Evolutionary conservation across 2,113 vertebrate species (phyloP).

Genomic region (Xiphophorus maculatus): DNA sequence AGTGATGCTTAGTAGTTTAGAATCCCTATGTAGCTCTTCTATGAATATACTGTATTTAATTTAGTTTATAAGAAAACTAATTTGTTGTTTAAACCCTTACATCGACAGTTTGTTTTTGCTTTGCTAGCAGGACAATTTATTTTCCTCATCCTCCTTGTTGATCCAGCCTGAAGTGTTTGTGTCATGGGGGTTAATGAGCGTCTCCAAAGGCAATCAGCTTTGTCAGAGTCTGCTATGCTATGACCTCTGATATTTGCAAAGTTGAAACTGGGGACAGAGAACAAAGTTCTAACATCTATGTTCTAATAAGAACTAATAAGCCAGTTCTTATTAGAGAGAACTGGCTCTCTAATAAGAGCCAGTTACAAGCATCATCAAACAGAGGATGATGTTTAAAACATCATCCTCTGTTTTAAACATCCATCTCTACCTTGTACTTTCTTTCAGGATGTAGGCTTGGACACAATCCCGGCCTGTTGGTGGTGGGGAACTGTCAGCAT

Average conservation of each 20-base stretch:
- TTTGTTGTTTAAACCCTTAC: not conserved
- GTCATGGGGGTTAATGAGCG: not conserved
- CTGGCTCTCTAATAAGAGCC: too few relatives aligned
- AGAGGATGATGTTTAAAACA: too few relatives aligned
- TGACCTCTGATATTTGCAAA: not conserved
- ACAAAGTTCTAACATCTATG: not conserved
- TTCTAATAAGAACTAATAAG: too few relatives aligned
- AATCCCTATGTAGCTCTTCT: not conserved
- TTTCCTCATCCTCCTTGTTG: not conserved
- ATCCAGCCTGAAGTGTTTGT: not conserved
- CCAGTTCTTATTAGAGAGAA: too few relatives aligned
- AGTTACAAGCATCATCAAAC: too few relatives aligned
- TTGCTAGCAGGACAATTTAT: not conserved
- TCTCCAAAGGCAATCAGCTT: not conserved
- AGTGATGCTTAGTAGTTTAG: not conserved
- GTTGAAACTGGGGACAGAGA: too few relatives aligned
- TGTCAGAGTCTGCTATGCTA: not conserved
- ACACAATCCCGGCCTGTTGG: slow-evolving; percentile 98
- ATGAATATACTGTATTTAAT: not conserved
- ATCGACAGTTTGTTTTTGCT: not conserved
- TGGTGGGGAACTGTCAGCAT: slow-evolving; percentile 99
- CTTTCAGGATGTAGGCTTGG: slow-evolving; percentile 85
- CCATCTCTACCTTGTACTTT: not conserved
- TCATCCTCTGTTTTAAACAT: not conserved
- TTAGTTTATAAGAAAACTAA: not conserved